Base-by-base conservation (phyloP, 2,797 vertebrate genomes). In the Trichosurus vulpecula region DNA sequence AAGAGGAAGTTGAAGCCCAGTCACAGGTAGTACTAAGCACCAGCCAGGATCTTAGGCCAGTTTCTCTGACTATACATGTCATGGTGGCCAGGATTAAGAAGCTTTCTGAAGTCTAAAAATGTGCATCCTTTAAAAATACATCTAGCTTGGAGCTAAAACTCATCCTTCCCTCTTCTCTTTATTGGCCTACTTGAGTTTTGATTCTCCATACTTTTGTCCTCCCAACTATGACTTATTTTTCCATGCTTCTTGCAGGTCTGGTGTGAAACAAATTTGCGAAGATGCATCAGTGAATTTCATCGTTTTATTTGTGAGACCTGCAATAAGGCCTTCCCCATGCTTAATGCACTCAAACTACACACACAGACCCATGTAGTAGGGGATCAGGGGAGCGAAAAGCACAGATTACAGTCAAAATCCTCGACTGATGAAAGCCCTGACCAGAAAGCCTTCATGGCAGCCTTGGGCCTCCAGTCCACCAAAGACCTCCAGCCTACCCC, bases 301-400 rank as follows among this genome's bases (percentile, higher is more conserved):
- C 99, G 99, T 3, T 99, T 99, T 25, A 97, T 99, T 96, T 99
- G 99, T 0, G 99, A 99, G 74, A 96, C 98, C 13, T 99, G 99
- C 87, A 99, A 99, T 98, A 99, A 99, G 97, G 99, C 99, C 1
- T 99, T 99, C 98, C 99, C 99, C 47, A 99, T 99, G 96, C 99
- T 98, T 61, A 99, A 99, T 0, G 99, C 99, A 0, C 99, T 99
- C 54, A 98, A 99, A 96, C 99, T 99, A 96, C 99, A 99, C 96
- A 98, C 98, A 95, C 98, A 98, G 98, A 99, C 98, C 93, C 98
- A 99, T 0, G 0, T 94, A 35, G 92, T 99, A 41, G 61, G 56
- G 0, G 98, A 98, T 97, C 98, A 96, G 98, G 96, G 98, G 95
- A 98, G 53, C 94, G 98, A 98, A 16, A 97, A 98, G 96, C 97